Percentiles rank a stretch among this genome's conserved stretches.
Conservation (phyloP, 2,797 vertebrate genomes). For the Artibeus jamaicensis region DNA sequence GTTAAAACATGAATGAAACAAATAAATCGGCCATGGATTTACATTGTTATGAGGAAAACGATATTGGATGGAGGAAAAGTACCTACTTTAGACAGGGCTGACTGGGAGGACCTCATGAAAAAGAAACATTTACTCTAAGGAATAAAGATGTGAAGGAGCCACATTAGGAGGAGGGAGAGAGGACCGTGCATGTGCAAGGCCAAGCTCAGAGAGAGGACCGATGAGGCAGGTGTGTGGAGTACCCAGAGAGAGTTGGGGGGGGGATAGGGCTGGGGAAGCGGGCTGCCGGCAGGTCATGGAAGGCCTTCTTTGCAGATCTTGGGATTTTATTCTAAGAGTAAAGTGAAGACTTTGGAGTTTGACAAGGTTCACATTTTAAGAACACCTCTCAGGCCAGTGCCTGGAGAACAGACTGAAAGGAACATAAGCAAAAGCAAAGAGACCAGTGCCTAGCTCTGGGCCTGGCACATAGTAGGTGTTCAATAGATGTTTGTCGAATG, state of each 20-base stretch:
- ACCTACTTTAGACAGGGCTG: not conserved
- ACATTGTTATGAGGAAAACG: not conserved
- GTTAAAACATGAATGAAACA: not conserved
- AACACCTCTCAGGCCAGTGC: not conserved
- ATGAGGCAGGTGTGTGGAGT: fast-evolving
- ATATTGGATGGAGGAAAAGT: fast-evolving
- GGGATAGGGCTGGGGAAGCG: fast-evolving
- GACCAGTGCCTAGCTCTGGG: not conserved
- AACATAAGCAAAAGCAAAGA: not conserved
- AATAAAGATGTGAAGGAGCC: not conserved
- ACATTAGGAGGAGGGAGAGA: not conserved
- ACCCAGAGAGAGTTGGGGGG: not conserved
- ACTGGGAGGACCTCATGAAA: fast-evolving
- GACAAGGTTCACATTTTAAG: not conserved
- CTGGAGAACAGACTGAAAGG: not conserved
- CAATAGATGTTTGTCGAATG: not conserved
- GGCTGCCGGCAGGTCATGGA: fast-evolving
- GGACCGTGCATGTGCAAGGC: fast-evolving
- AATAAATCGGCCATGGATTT: not conserved
- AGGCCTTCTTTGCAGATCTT: not conserved
- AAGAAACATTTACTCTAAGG: not conserved
- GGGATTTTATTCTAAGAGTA: not conserved
- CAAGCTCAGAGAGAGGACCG: fast-evolving
- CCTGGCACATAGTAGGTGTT: not conserved
- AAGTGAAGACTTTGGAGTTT: not conserved